Conservation (phyloP, 2,797 vertebrate species). For the Nasua narica region DNA sequence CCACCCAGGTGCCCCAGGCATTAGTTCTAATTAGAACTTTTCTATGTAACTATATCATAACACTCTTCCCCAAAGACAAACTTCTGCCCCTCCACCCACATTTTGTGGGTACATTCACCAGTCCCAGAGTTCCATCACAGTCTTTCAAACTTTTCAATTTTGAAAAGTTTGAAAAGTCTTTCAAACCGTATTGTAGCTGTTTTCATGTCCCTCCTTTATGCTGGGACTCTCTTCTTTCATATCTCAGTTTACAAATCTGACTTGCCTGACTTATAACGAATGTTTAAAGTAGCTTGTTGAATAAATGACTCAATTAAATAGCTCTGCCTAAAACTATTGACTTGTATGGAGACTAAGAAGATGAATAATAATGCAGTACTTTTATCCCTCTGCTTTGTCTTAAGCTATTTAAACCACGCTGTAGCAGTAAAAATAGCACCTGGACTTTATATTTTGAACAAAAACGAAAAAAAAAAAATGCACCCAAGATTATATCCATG, state of each 20-base stretch:
- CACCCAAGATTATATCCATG: background rate
- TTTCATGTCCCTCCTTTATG: too few relatives aligned
- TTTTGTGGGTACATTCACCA: fast-evolving
- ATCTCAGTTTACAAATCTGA: background rate
- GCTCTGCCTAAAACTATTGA: background rate
- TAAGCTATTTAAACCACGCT: background rate
- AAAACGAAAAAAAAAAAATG: background rate
- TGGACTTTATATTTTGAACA: background rate
- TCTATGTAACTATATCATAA: too few relatives aligned
- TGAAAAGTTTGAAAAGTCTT: too few relatives aligned
- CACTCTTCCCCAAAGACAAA: background rate
- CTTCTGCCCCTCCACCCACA: background rate
- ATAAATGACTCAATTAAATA: background rate
- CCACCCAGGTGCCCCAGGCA: too few relatives aligned
- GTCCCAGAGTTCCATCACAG: fast-evolving
- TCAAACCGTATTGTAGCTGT: fast-evolving
- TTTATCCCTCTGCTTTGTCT: background rate
- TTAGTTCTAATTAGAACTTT: background rate
- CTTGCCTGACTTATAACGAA: background rate
- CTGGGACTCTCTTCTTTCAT: background rate
- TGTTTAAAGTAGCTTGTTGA: background rate
- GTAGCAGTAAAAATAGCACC: background rate
- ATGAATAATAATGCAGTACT: background rate
- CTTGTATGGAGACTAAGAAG: background rate
- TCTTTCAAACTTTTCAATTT: too few relatives aligned